Evolutionary conservation across 1,140 invertebrate genomes (phyloP).

Genomic region (Aradophagus sp.): DNA sequence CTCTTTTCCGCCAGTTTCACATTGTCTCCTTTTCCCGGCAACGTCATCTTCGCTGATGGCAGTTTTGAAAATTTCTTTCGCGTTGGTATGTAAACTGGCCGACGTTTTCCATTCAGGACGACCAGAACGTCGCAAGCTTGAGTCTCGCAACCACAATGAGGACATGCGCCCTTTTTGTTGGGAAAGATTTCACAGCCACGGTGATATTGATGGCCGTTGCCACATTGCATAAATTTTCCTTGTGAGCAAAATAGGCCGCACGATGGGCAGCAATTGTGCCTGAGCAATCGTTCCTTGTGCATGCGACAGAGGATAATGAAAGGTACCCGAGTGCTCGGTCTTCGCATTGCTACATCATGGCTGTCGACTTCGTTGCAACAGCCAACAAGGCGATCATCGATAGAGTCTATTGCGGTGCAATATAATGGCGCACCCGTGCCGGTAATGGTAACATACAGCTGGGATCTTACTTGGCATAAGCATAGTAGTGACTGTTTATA

Average conservation of each 20-base stretch:
- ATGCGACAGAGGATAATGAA: conserved; percentile 89
- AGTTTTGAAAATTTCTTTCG: conserved; percentile 71
- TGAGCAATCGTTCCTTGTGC: conserved; percentile 83
- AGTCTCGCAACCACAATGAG: conserved; percentile 84
- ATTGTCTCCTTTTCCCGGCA: conserved; percentile 71
- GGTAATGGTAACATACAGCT: conserved; percentile 72
- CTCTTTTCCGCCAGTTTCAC: conserved; percentile 65
- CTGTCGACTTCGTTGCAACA: conserved; percentile 84
- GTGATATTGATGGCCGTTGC: conserved; percentile 82
- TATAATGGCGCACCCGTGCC: conserved; percentile 71
- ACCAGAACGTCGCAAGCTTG: conserved; percentile 77
- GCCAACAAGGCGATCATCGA: conserved; percentile 85
- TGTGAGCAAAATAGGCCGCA: conserved; percentile 95
- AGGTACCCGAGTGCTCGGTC: conserved; percentile 86
- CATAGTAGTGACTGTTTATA: conserved; percentile 69
- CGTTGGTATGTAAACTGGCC: conserved; percentile 78
- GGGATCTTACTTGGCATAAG: conserved; percentile 73
- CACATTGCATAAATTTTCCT: conserved; percentile 85
- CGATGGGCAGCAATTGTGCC: conserved; percentile 92
- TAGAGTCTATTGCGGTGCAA: conserved; percentile 85
- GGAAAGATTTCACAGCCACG: conserved; percentile 80
- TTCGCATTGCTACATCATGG: conserved; percentile 77
- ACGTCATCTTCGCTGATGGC: conserved; percentile 69
- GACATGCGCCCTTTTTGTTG: conserved; percentile 79
- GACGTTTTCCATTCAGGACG: conserved; percentile 76